Evolutionary conservation across 2,797 vertebrate species (phyloP).

Genomic region (Xiphorhynchus erythropygius): DNA sequence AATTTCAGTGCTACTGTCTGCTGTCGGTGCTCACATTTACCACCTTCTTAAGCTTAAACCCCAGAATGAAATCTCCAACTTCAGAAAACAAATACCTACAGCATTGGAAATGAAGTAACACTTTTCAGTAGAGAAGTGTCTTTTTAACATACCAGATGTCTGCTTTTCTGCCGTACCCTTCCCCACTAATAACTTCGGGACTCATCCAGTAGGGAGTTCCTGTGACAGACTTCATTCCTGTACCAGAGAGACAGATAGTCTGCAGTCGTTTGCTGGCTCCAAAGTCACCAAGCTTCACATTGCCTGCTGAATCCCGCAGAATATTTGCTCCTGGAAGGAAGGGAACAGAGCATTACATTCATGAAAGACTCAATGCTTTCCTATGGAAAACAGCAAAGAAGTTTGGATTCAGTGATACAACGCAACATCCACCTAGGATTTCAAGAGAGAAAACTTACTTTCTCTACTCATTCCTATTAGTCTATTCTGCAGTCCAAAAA

Average conservation of each 20-base stretch:
- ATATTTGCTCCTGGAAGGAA: constrained; percentile 91
- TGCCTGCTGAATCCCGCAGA: constrained; percentile 92
- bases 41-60: neutral
- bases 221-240: constrained; percentile 96
- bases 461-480: neutral
- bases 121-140: neutral
- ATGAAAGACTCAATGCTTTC: neutral
- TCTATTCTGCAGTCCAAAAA: neutral
- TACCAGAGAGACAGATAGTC: constrained; percentile 96
- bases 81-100: neutral
- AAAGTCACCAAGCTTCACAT: constrained; percentile 97
- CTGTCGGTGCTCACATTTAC: neutral
- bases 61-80: neutral
- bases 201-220: constrained; percentile 99
- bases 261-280: constrained; percentile 95
- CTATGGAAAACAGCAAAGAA: neutral
- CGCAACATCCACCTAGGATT: neutral
- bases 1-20: neutral
- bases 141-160: constrained; percentile 90
- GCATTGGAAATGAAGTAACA: neutral
- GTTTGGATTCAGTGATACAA: neutral
- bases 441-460: neutral
- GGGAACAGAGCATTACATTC: neutral
- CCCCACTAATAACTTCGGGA: constrained; percentile 98
- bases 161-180: constrained; percentile 97